Base-by-base conservation (phyloP, 2,113 vertebrate genomes). In the Pampusana beccarii region DNA sequence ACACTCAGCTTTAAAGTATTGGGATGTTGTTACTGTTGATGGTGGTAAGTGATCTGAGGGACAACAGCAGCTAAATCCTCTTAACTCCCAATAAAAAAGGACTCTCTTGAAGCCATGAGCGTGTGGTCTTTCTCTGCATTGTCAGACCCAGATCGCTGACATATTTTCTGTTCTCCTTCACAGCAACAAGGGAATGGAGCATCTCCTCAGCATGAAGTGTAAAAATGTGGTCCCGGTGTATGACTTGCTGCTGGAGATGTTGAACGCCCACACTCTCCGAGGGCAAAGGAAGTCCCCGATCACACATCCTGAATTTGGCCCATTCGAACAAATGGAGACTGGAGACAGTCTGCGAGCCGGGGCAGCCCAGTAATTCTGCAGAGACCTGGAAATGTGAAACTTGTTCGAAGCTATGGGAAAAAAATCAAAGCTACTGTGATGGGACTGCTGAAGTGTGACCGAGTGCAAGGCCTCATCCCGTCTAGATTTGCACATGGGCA, bases 121-220 rank as follows among this genome's bases (percentile, higher is more conserved):
- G 0, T 36, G 21, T 44, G 67, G 80, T 87, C 28, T 29, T 74
- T 75, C 61, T 91, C 83, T 79, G 84, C 44, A 2, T 13, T 82
- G 70, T 16, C 4, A 3, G 36, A 66, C 17, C 7, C 62, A 28
- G 64, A 20, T 26, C 0, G 1, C 53, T 94, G 88, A 96, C 44
- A 40, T 72, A 3, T 79, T 71, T 77, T 85, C 58, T 90, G 25
- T 94, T 95, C 60, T 93, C 21, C 19, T 86, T 85, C 50, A 29
- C 92, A 99, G 99, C 95, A 99, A 99, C 98, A 99, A 99, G 97
- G 99, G 99, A 58, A 99, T 99, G 98, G 99, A 99, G 89, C 99
- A 99, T 75, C 98, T 99, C 66, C 98, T 99, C 91, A 99, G 96
- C 97, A 99, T 99, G 99, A 99, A 99, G 98, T 99, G 98, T 91